Evolutionary conservation across 2,888 invertebrate genomes (phyloP), one percentile per base, ranked within the genome.

Genomic region (Geophilus truncorum): DNA sequence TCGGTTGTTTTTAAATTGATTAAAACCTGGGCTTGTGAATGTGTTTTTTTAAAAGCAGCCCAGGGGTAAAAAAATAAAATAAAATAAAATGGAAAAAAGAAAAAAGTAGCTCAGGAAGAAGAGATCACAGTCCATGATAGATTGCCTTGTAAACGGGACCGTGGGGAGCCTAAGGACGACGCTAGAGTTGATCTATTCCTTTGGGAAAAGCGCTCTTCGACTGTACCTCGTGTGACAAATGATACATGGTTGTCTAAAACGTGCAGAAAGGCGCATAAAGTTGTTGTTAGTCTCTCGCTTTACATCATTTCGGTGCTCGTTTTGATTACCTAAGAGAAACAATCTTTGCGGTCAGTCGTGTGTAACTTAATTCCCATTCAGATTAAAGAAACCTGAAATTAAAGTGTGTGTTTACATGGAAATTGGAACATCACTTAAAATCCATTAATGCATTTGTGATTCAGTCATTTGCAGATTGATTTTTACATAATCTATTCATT

Each of bases 91-190:
- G 18, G n/a, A n/a, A 18, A 21, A 10, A 7, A 1, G 4, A 28
- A 70, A 70, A 70, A 70, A 12, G 28, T 23, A 25, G 70, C 7
- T 3, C 70, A 70, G 70, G 70, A 25, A 70, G 12, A 25, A 70
- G 25, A 70, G 70, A 70, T 70, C 70, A 70, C 70, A 70, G 70
- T 28, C 70, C 12, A 70, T 70, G 70, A 70, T 70, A 70, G 70
- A 70, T 70, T 70, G 70, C 70, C 70, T 70, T 70, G 70, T 70
- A 70, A 70, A 70, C 70, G 70, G 70, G 70, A 25, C 70, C 70
- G 25, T 23, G 70, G 70, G 70, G 70, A 70, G 70, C 15, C 70
- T 25, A 70, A 28, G 70, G 28, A 25, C 70, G 70, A 70, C 70
- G 70, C 25, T 25, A 28, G 70, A 70, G 70, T 70, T 70, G 70